Conservation (phyloP, 2,888 invertebrate genomes). For the Trisateles emortualis region DNA sequence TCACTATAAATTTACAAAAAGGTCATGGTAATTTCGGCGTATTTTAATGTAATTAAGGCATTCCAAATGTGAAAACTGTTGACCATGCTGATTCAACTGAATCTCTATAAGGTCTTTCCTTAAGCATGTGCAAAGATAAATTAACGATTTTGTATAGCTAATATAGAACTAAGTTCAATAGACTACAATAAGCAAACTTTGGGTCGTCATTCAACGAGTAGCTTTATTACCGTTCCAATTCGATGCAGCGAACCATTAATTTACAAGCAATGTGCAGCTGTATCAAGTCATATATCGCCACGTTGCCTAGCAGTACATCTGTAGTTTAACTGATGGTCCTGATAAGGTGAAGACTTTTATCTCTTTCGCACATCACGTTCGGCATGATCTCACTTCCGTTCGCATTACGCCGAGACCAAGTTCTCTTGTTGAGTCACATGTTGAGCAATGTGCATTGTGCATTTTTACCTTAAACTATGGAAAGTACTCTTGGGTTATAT, state of each 20-base stretch:
- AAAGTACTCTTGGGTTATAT: background rate
- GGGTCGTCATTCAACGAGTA: background rate
- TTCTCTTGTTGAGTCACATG: constrained; percentile 17
- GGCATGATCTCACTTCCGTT: constrained; percentile 33
- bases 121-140: background rate
- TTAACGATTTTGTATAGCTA: background rate
- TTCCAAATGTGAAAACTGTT: constrained; percentile 10
- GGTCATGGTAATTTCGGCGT: constrained; percentile 2
- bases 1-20: constrained; percentile 12
- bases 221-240: constrained; percentile 12
- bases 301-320: background rate
- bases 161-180: constrained; percentile 1
- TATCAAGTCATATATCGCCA: constrained; percentile 7
- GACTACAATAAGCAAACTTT: background rate
- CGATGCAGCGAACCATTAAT: constrained; percentile 6
- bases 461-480: background rate
- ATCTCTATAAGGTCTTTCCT: background rate
- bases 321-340: constrained; percentile 1
- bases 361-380: constrained; percentile 18
- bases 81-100: background rate
- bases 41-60: constrained; percentile 12
- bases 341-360: constrained; percentile 19
- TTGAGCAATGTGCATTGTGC: constrained; percentile 8
- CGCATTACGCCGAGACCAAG: constrained; percentile 10
- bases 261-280: constrained; percentile 12